These are phyloP conservation scores for Icerya purchasi DNA, from an alignment of 2,888 invertebrate species.

Conservation along the genomic window DNA sequence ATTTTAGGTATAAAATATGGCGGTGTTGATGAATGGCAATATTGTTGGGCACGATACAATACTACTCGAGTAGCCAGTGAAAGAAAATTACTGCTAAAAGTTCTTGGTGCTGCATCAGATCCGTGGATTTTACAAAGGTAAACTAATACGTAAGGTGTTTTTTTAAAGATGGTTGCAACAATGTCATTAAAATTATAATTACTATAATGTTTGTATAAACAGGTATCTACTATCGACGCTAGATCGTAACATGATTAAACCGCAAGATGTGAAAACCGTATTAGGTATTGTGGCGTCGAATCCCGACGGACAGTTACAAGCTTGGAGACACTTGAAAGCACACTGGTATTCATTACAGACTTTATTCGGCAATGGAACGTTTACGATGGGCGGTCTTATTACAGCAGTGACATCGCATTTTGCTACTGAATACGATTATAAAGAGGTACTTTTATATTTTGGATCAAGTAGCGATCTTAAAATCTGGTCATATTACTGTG, in stretches of 20 bases:
- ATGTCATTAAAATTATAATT: neutral
- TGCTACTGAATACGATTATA: slow-evolving; percentile 50
- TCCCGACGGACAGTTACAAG: slow-evolving; percentile 41
- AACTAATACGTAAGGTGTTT: slow-evolving; percentile 9
- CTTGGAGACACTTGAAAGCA: slow-evolving; percentile 49
- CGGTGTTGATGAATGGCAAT: slow-evolving; percentile 49
- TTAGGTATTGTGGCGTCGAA: slow-evolving; percentile 50
- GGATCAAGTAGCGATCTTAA: too few relatives aligned
- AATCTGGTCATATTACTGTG: too few relatives aligned
- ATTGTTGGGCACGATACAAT: slow-evolving; percentile 49
- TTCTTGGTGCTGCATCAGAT: slow-evolving; percentile 46
- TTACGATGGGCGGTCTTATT: slow-evolving; percentile 40
- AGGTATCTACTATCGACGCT: slow-evolving; percentile 54
- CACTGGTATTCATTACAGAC: slow-evolving; percentile 42
- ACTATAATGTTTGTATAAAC: too few relatives aligned
- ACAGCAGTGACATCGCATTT: slow-evolving; percentile 41
- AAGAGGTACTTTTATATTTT: slow-evolving; percentile 35
- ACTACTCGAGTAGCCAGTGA: slow-evolving; percentile 45
- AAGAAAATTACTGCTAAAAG: slow-evolving; percentile 42
- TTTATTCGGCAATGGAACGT: slow-evolving; percentile 39
- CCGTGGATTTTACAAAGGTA: slow-evolving; percentile 63
- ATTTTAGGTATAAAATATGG: slow-evolving; percentile 46
- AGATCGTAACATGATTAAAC: slow-evolving; percentile 42
- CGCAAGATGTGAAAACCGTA: slow-evolving; percentile 47
- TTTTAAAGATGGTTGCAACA: too few relatives aligned